phyloP scores from a whole-genome alignment of 2,113 vertebrate genomes.

The Rafetus swinhoei region DNA sequence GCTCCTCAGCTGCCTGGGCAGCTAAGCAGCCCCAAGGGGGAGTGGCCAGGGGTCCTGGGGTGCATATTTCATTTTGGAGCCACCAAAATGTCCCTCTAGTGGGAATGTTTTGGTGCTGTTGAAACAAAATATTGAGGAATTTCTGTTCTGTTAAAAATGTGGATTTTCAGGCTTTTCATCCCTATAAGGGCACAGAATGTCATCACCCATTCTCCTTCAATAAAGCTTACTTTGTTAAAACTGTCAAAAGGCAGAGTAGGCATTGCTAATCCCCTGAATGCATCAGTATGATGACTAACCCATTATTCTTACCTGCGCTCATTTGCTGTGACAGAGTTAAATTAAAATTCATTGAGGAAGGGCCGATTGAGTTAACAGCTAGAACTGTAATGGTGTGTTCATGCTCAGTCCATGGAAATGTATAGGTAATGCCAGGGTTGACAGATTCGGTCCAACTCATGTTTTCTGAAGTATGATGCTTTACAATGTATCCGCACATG shows the following conservation, averaged over 20 bases:
- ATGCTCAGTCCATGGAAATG: constrained; percentile 83
- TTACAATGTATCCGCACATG: constrained; percentile 83
- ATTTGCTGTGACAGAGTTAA: constrained; percentile 84
- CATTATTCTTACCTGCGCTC: constrained; percentile 80
- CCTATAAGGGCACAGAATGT: not conserved
- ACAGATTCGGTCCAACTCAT: constrained; percentile 69
- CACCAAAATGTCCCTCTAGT: not conserved
- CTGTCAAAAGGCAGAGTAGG: not conserved
- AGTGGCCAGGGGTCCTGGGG: not conserved
- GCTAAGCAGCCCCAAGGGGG: not conserved
- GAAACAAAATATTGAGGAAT: not conserved
- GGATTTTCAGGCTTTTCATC: not conserved
- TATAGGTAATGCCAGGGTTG: constrained; percentile 76
- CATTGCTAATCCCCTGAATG: not conserved
- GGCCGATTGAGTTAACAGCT: constrained; percentile 88
- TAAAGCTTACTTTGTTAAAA: not conserved
- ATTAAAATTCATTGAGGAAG: constrained; percentile 86
- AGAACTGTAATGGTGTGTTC: constrained; percentile 83
- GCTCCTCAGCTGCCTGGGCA: not conserved
- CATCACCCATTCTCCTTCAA: not conserved
- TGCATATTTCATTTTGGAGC: not conserved
- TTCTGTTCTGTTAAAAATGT: not conserved
- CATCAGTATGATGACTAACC: not conserved
- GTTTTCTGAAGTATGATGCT: constrained; percentile 71
- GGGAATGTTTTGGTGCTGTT: not conserved